Evolutionary conservation across 2,888 invertebrate genomes (phyloP).

Genomic region (Yponomeuta sedellus): DNA sequence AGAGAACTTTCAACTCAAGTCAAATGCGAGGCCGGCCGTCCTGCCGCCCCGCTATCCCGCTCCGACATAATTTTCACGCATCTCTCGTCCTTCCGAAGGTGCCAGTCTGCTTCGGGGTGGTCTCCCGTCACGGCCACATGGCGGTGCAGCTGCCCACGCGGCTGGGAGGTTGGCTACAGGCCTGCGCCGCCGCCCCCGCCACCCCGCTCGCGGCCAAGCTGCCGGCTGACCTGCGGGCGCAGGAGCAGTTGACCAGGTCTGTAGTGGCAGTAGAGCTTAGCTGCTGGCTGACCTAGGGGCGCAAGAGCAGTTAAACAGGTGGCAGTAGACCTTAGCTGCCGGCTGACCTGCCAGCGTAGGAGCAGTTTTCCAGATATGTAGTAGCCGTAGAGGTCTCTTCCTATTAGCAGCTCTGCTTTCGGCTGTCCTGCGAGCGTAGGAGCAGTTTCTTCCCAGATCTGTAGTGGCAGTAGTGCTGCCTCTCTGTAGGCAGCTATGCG

Average conservation of each 20-base stretch:
- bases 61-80: background rate
- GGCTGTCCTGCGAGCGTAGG: too few relatives aligned
- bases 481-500: too few relatives aligned
- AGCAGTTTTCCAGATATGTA: conserved; percentile 80
- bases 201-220: conserved; percentile 56
- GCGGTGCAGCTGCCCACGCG: conserved; percentile 94
- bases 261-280: conserved; percentile 21
- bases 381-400: background rate
- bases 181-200: conserved; percentile 37
- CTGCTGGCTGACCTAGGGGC: conserved; percentile 83
- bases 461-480: too few relatives aligned
- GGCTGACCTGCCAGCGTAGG: conserved; percentile 83
- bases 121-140: conserved; percentile 98
- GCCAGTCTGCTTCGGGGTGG: conserved; percentile 95
- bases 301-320: too few relatives aligned
- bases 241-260: conserved; percentile 84
- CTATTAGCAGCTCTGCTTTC: too few relatives aligned
- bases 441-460: conserved; percentile 55
- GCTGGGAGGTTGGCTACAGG: conserved; percentile 73
- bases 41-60: too few relatives aligned
- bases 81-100: conserved; percentile 48
- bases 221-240: conserved; percentile 82
- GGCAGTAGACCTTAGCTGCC: conserved; percentile 82
- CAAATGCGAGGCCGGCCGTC: too few relatives aligned
- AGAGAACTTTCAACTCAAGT: too few relatives aligned